These are phyloP conservation scores for Mnemiopsis leidyi DNA, from an alignment of 37 sponge, comb jelly and placozoan genomes.

Conservation along the genomic window DNA sequence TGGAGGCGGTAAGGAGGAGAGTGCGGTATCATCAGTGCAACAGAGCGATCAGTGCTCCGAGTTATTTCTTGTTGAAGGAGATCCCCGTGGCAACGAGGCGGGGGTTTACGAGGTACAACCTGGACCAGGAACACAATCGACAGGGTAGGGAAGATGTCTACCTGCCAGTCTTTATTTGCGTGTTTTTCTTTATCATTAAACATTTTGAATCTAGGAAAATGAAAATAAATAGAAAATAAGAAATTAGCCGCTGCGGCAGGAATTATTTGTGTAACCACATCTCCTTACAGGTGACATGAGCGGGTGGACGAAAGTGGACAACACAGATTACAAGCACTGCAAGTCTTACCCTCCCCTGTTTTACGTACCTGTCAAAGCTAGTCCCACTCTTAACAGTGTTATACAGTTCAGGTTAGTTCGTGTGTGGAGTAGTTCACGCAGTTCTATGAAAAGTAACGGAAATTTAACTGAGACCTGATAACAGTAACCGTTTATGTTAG, in stretches of 20 bases:
- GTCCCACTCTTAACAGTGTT: not conserved
- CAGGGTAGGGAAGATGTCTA: not conserved
- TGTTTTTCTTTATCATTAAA: too few species aligned
- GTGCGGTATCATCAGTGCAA: slow-evolving; percentile 13
- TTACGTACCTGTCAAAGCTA: slow-evolving; percentile 5
- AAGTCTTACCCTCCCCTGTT: slow-evolving; percentile 59
- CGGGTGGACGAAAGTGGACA: slow-evolving; percentile 43
- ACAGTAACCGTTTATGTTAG: too few species aligned
- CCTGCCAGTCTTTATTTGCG: too few species aligned
- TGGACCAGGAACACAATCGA: slow-evolving; percentile 10
- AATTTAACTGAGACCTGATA: too few species aligned
- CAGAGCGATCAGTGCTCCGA: not conserved
- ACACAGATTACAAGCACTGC: slow-evolving; percentile 45
- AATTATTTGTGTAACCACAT: too few species aligned
- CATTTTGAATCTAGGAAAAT: too few species aligned
- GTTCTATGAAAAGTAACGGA: too few species aligned
- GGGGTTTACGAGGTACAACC: slow-evolving; percentile 21
- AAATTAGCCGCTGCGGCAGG: too few species aligned
- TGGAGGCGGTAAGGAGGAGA: not conserved
- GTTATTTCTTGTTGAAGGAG: not conserved
- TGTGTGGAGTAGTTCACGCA: too few species aligned
- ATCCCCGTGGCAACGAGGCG: not conserved
- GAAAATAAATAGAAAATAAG: too few species aligned
- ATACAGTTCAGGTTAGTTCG: not conserved
- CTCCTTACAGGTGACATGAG: slow-evolving; percentile 44